Conservation (phyloP, 2,888 invertebrate species). For the Drosophila atripex region DNA sequence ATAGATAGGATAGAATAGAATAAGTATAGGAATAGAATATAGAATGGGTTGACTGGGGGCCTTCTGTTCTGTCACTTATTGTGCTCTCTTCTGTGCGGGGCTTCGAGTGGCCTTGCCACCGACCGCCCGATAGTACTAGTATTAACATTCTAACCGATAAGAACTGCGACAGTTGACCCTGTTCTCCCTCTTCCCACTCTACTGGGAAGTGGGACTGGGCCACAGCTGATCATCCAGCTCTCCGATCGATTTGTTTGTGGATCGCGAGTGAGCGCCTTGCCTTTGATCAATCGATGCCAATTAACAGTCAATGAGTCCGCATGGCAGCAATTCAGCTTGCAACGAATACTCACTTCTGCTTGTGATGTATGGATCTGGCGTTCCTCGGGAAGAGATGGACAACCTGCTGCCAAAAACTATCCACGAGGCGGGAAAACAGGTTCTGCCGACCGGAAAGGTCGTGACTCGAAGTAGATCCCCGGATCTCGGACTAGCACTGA, state of each 20-base stretch:
- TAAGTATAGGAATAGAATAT: too few relatives aligned
- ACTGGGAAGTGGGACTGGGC: slow-evolving; percentile 8
- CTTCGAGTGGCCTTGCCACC: slow-evolving; percentile 30
- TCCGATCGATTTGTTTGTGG: slow-evolving; percentile 26
- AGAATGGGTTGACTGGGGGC: background rate
- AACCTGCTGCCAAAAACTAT: slow-evolving; percentile 36
- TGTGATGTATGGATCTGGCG: background rate
- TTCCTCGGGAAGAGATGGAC: background rate
- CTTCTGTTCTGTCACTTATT: background rate
- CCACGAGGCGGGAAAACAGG: slow-evolving; percentile 34
- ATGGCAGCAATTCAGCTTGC: slow-evolving; percentile 8
- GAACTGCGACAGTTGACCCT: slow-evolving; percentile 30
- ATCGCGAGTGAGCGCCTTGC: slow-evolving; percentile 2
- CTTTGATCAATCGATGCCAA: slow-evolving; percentile 37
- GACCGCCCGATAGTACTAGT: slow-evolving; percentile 13
- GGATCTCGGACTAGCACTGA: slow-evolving; percentile 1
- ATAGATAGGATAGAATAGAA: too few relatives aligned
- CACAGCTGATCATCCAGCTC: slow-evolving; percentile 14
- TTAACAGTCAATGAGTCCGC: slow-evolving; percentile 21
- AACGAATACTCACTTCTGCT: slow-evolving; percentile 15
- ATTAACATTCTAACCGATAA: slow-evolving; percentile 20
- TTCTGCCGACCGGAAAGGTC: slow-evolving; percentile 15
- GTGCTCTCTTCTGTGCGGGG: slow-evolving; percentile 1
- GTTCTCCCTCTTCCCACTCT: background rate
- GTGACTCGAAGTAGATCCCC: slow-evolving; percentile 22